Base-by-base conservation (phyloP, 2,888 invertebrate genomes). In the Chrysolina oricalcia region DNA sequence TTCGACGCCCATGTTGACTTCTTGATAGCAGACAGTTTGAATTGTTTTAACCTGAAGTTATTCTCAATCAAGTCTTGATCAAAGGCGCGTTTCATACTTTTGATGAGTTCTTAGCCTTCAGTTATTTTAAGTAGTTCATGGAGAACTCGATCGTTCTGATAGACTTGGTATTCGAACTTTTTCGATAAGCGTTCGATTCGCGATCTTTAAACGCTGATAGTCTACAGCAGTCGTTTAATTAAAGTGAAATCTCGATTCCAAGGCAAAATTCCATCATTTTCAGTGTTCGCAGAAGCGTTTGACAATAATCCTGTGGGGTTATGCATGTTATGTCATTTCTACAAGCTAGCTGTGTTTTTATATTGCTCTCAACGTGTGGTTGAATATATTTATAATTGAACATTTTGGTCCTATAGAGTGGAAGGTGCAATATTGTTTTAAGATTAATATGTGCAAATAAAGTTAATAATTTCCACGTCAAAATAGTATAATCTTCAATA, bases 61-160 rank as follows among this genome's bases (percentile, higher is more conserved):
- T 27, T 59, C 59, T 27, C 15, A 59, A 59, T 59, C 59, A 59
- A 59, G 59, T 27, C 59, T 59, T 27, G 59, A 59, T 35, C 59
- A 59, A 59, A 59, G 59, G 59, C 59, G 59, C 59, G 59, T 35
- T 27, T 59, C 59, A 35, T 59, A 59, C 35, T n/a, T 59, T 10
- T 59, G 59, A 59, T 59, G 59, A 59, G n/a, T 35, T 59, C 27
- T 35, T 35, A 59, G 27, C 59, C 59, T 59, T 59, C 27, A 35
- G 59, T 59, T 59, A n/a, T 59, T 59, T n/a, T 27, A 59, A 59
- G n/a, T 59, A 59, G 59, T 59, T 59, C 59, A 59, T 59, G 59
- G n/a, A 59, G 27, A 59, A 35, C 59, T 27, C 59, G 35, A 59
- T n/a, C 59, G 59, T 59, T 59, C 15, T 59, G 59, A 35, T 27